Evolutionary conservation across 2,888 invertebrate species (phyloP).

Genomic region (Carabus problematicus): DNA sequence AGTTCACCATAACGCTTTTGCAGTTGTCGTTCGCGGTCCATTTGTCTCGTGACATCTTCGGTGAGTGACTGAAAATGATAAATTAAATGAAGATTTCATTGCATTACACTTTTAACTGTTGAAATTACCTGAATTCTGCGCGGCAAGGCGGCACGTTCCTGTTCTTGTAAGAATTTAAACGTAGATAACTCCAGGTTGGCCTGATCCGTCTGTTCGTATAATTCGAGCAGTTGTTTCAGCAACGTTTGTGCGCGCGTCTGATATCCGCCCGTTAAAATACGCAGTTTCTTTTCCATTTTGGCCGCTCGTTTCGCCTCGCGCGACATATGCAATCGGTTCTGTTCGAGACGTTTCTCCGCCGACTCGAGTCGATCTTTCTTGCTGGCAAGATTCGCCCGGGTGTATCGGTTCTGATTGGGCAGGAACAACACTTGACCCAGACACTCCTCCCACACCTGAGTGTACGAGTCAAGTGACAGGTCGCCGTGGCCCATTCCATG

Average conservation of each 20-base stretch:
- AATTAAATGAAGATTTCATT: too few relatives aligned
- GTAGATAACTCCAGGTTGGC: conserved; percentile 88
- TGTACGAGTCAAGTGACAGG: conserved; percentile 87
- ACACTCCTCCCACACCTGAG: conserved; percentile 96
- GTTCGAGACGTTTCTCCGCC: conserved; percentile 88
- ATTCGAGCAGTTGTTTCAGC: conserved; percentile 85
- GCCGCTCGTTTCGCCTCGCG: conserved; percentile 95
- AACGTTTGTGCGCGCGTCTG: conserved; percentile 79
- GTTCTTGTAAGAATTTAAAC: conserved; percentile 86
- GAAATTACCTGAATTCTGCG: conserved; percentile 79
- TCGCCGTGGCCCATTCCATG: conserved; percentile 96
- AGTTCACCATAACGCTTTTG: conserved; percentile 84
- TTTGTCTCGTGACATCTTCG: conserved; percentile 92
- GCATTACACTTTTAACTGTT: conserved; percentile 18
- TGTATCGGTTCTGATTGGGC: conserved; percentile 91
- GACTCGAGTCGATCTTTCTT: conserved; percentile 97
- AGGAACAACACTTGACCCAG: conserved; percentile 89
- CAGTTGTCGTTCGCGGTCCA: conserved; percentile 86
- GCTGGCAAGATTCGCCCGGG: conserved; percentile 91
- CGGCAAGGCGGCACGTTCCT: conserved; percentile 90
- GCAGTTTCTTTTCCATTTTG: conserved; percentile 96
- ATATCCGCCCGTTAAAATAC: conserved; percentile 93
- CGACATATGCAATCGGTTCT: conserved; percentile 95
- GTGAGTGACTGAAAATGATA: conserved; percentile 73
- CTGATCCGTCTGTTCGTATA: conserved; percentile 91